These are phyloP conservation scores for Takifugu rubripes DNA, from an alignment of 2,797 vertebrate species.

Conservation along the genomic window DNA sequence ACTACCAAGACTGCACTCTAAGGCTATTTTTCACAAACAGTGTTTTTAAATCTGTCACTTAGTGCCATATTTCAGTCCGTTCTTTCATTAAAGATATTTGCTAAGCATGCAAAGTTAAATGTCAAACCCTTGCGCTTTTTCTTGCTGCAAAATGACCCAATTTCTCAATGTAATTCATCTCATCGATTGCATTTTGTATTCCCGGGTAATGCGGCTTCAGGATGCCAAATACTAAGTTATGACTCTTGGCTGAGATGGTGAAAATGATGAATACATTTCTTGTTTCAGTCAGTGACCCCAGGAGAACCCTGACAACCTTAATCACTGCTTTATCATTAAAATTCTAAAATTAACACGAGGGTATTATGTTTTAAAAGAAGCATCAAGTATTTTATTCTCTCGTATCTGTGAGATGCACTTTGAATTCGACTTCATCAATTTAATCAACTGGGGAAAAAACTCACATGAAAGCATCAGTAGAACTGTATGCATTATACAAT, in stretches of 20 bases:
- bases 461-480: no score
- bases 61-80: constrained; percentile 15
- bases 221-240: constrained; percentile 24
- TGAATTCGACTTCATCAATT: no score
- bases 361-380: neutral
- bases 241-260: constrained; percentile 5
- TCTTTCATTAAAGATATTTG: constrained; percentile 46
- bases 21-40: neutral
- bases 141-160: constrained; percentile 34
- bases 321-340: neutral
- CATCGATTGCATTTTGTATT: constrained; percentile 29
- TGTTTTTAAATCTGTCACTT: constrained; percentile 18
- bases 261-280: constrained; percentile 13
- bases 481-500: no score
- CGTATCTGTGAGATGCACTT: no score
- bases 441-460: no score
- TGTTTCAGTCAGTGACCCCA: constrained; percentile 11
- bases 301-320: constrained; percentile 6
- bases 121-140: constrained; percentile 36
- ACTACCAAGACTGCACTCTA: no score
- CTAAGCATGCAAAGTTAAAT: constrained; percentile 52
- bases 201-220: constrained; percentile 6
- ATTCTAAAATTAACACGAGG: neutral
- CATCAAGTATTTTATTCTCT: no score
- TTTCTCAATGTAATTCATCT: constrained; percentile 36